A percentile compares a stretch with the other conserved stretches of the same genome.
Conservation (phyloP, 2,797 vertebrate genomes). For the Momotus momota region DNA sequence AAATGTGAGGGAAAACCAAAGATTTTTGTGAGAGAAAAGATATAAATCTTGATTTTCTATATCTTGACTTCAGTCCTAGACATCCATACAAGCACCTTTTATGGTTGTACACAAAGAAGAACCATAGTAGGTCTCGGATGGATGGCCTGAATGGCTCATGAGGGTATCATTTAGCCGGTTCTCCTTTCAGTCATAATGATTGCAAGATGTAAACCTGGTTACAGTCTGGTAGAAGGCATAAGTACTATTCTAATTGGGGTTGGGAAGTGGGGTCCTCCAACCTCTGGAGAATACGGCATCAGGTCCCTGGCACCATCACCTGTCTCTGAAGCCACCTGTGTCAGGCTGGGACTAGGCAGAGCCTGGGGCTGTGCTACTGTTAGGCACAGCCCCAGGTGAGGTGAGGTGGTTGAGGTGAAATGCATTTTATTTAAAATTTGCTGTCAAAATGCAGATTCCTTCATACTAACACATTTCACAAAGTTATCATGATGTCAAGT, state of each 20-base stretch:
- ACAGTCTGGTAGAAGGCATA: neutral
- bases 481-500: neutral
- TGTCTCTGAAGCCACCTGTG: neutral
- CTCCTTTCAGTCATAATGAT: neutral
- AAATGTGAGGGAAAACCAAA: neutral
- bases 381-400: no score
- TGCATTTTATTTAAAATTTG: neutral
- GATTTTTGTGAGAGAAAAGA: neutral
- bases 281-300: neutral
- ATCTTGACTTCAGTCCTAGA: neutral
- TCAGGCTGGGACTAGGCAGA: neutral
- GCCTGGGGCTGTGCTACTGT: fast-evolving
- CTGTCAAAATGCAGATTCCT: neutral
- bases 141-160: fast-evolving
- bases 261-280: fast-evolving
- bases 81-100: neutral
- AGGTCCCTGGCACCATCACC: neutral
- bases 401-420: neutral
- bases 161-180: neutral
- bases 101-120: neutral
- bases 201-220: neutral
- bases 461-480: neutral
- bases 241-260: neutral
- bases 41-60: neutral
- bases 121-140: neutral